These are phyloP conservation scores for Cricetomys ansorgei DNA, from an alignment of 2,113 vertebrate species.

Conservation along the genomic window DNA sequence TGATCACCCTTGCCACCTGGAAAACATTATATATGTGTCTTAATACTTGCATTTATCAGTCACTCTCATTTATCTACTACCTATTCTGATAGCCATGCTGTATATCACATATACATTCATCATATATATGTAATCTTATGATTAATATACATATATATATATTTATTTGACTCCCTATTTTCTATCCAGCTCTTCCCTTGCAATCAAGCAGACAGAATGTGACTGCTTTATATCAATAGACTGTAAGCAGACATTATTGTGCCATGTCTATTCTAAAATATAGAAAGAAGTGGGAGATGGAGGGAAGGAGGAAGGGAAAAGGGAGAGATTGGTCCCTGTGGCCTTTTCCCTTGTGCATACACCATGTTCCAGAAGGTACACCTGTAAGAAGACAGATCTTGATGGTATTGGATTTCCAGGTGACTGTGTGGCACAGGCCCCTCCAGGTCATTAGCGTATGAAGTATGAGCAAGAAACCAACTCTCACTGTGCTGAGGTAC, in stretches of 20 bases:
- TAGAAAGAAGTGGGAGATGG: no score
- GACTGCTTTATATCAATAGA: neutral
- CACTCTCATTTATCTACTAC: neutral
- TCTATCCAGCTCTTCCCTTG: neutral
- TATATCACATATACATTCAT: neutral
- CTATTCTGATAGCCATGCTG: neutral
- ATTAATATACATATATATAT: neutral
- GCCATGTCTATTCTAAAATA: neutral
- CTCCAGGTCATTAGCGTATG: neutral
- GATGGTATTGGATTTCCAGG: neutral
- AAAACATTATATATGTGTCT: conserved; percentile 3
- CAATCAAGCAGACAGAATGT: neutral
- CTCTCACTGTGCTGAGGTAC: neutral
- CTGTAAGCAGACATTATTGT: neutral
- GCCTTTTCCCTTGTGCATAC: neutral
- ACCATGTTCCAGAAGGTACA: neutral
- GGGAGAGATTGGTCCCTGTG: neutral
- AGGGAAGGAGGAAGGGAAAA: neutral
- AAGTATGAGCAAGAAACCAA: neutral
- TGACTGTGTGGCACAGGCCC: neutral
- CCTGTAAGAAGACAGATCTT: neutral
- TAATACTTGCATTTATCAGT: conserved; percentile 25
- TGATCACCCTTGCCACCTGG: neutral
- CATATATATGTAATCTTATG: neutral
- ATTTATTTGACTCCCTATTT: neutral